Evolutionary conservation across 2,888 invertebrate genomes (phyloP), one percentile per base, ranked within the genome.

Genomic region (Tolmerus cingulatus): DNA sequence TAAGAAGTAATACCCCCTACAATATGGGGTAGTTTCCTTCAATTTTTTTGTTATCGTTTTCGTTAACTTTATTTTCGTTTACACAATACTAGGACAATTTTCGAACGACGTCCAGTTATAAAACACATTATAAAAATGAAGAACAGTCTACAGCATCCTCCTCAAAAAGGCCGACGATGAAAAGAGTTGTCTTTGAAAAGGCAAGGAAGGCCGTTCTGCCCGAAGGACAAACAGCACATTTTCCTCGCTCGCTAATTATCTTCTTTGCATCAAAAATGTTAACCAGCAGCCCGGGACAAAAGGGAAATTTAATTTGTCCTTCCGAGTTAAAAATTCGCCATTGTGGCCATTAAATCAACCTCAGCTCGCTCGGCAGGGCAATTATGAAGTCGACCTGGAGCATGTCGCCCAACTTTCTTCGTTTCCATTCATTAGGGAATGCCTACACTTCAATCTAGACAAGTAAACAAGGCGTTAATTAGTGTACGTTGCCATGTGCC

Each of bases 381-480:
- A 78, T 43, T 78, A 78, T 19, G 23, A 78, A 14, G 51, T 51
- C 51, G 43, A 78, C 78, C 78, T 23, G 46, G 40, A 51, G 79
- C 40, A 46, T 79, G 79, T 51, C 79, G 55, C 51, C 23, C 51
- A 51, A 79, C 51, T 51, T 79, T 79, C 79, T 79, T 79, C 79
- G 30, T 51, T 79, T 79, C 46, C 82, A 82, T 66, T 82, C 82
- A 82, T 82, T 82, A 57, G 30, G 82, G 82, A 57, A 82, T 30
- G 82, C 57, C 82, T 86, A 86, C 76, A 86, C 86, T 86, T 86
- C 86, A 86, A 86, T 86, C 76, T 74, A 86, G 86, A 86, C 86
- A 76, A 86, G 86, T 76, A 86, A 86, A 86, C 86, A 86, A 86
- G 86, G 86, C 86, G 86, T 86, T 86, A 86, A 86, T 86, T 86